Evolutionary conservation across 2,113 vertebrate genomes (phyloP).

Genomic region (Oriolus oriolus): DNA sequence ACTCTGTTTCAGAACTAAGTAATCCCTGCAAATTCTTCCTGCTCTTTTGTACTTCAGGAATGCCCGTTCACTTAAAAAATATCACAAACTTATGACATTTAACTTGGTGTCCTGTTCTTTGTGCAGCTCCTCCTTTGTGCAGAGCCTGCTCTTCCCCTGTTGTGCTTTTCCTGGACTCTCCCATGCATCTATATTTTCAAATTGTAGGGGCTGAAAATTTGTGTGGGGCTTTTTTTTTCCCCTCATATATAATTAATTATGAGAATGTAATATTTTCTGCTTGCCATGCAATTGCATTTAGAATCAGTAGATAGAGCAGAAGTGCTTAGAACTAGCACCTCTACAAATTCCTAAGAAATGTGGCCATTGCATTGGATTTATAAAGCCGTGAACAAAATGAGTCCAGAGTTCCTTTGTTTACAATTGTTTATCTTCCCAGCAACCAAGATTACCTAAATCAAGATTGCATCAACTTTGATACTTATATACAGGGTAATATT

Average conservation of each 20-base stretch:
- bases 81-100: background rate
- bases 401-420: background rate
- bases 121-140: background rate
- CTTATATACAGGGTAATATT: background rate
- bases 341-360: background rate
- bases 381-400: background rate
- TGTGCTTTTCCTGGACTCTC: background rate
- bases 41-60: background rate
- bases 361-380: background rate
- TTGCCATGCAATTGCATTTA: background rate
- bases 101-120: background rate
- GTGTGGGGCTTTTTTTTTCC: rapidly evolving
- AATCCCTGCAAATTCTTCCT: background rate
- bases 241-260: background rate
- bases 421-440: background rate
- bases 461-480: background rate
- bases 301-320: background rate
- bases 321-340: background rate
- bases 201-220: background rate
- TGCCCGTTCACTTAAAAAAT: background rate
- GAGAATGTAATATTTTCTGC: background rate
- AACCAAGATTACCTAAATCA: background rate
- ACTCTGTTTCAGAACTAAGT: background rate
- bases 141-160: background rate
- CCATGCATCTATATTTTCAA: background rate